Evolutionary conservation across 2,888 invertebrate genomes (phyloP), one percentile per base, ranked within the genome.

Genomic region (Amiota minor): DNA sequence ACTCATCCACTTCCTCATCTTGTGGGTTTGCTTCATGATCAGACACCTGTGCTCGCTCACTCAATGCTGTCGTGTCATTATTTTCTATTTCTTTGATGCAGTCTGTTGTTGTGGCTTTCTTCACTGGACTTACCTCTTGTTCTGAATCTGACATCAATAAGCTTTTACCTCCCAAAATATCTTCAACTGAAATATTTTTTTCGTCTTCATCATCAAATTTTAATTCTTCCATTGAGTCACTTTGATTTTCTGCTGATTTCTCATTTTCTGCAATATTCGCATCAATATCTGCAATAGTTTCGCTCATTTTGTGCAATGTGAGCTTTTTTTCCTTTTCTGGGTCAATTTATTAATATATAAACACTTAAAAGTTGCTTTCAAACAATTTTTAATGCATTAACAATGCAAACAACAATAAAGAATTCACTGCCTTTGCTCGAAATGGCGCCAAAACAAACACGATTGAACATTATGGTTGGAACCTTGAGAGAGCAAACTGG

Each of bases 111-210:
- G 35, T 61, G 9, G 23, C 35, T 75, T 80, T 77, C 72, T 74
- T 72, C 9, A 12, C 12, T 2, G 20, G 45, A 23, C 11, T 71
- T 18, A 14, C 78, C 16, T 78, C 84, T 11, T 79, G 80, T 53
- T 88, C 88, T 8, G 87, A 86, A 9, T 85, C 88, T 9, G 88
- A 88, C 80, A 89, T 78, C 49, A 81, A 68, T 23, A 89, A 79
- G 61, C 84, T 87, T 49, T 87, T 84, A 18, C 83, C 80, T 61
- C 87, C 88, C n/a, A 89, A 76, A 46, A 87, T 78, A 74, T 87
- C 87, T 75, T 88, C 86, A 0, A 78, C 77, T 6, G 87, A 85
- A 18, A 74, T 62, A 73, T 86, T 84, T 69, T 83, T 83, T 16
- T 78, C 79, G 70, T 82, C 85, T 73, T 83, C 84, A 8, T 78